Evolutionary conservation across 2,113 vertebrate species (phyloP), one percentile per base, ranked within the genome.

Genomic region (Syngnathus floridae): DNA sequence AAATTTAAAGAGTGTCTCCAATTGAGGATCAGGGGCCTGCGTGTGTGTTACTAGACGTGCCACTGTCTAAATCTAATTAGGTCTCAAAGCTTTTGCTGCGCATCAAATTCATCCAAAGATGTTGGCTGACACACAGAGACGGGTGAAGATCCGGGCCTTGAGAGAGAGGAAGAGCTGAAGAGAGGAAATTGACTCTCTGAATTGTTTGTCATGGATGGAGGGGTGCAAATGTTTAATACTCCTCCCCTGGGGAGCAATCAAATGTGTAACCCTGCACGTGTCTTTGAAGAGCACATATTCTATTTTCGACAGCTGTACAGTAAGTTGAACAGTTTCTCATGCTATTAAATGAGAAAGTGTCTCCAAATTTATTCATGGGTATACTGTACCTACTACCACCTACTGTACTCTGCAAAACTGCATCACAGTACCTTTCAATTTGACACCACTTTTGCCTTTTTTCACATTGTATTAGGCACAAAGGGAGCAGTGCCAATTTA

Each of bases 51-150:
- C 60, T 13, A 62, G 36, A 49, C 36, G 54, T 49, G 63, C 70
- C 13, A 75, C 36, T 58, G n/a, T 69, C 55, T 35, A 37, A 71
- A 64, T 61, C 19, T 77, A 80, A 83, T 85, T 71, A 64, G 62
- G 41, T 69, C 70, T 62, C 37, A 81, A 70, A 75, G 48, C 62
- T 59, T 57, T 5, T 45, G 69, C 63, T 12, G 61, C 67, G 59
- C 59, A 43, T 76, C 61, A 43, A 12, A 8, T 54, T 67, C 36
- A 5, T 52, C 57, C 68, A 66, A 64, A 74, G 9, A 79, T 82
- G 70, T 77, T 62, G 22, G 73, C 77, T 78, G 68, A 56, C 69
- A 77, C 80, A 78, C 75, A 31, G 26, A 83, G 72, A 57, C 62
- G 21, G 60, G 36, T 72, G 67, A 68, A 62, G 66, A 78, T 63